phyloP scores from a whole-genome alignment of 2,113 vertebrate genomes.

The Caracal caracal region DNA sequence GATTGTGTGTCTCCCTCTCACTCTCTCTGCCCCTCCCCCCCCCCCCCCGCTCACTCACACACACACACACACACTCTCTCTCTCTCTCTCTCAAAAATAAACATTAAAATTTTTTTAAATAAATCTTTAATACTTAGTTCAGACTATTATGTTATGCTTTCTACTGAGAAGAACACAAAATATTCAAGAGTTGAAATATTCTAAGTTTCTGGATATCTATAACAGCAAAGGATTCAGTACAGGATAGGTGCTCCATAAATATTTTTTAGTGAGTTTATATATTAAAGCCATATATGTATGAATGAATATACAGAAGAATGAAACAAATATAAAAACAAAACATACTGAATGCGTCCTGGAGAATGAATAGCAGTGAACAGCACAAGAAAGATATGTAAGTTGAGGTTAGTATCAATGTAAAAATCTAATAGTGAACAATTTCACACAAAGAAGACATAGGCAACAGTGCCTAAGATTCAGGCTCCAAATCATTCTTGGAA shows the following conservation, averaged over 20 bases:
- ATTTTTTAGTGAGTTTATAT: not conserved
- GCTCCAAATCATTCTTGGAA: not conserved
- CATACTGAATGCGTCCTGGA: not conserved
- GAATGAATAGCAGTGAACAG: not conserved
- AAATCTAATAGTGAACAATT: conserved; percentile 24
- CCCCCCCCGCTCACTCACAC: too few relatives aligned
- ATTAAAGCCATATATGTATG: not conserved
- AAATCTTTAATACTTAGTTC: conserved; percentile 45
- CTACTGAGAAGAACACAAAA: not conserved
- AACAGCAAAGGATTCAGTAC: not conserved
- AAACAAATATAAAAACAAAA: conserved; percentile 2
- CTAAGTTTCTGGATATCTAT: conserved; percentile 15
- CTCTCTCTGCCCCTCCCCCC: too few relatives aligned
- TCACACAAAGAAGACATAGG: not conserved
- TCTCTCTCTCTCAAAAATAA: too few relatives aligned
- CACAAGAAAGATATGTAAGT: not conserved
- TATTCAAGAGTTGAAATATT: not conserved
- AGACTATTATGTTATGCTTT: conserved; percentile 28
- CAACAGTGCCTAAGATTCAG: not conserved
- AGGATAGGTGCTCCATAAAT: not conserved
- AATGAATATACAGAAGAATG: not conserved
- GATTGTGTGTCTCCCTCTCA: too few relatives aligned
- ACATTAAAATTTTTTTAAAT: not conserved
- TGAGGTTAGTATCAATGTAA: not conserved
- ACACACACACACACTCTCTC: too few relatives aligned